Evolutionary conservation across 2,113 vertebrate genomes (phyloP).

Genomic region (Ursus arctos): DNA sequence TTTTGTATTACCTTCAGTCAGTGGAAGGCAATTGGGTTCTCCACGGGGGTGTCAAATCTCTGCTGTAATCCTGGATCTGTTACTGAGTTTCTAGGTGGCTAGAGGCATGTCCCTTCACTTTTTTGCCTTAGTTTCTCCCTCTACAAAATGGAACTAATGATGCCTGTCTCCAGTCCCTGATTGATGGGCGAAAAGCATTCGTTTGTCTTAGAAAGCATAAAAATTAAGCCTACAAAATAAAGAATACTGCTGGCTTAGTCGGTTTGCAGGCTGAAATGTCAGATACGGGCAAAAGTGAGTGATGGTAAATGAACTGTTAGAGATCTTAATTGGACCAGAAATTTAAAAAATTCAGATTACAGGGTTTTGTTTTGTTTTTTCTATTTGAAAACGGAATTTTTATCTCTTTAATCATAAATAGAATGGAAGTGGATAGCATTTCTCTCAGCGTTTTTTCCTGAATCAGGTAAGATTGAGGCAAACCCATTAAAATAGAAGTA

Average conservation of each 20-base stretch:
- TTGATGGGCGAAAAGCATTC: background rate
- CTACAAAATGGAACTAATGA: background rate
- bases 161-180: background rate
- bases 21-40: background rate
- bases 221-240: constrained; percentile 14
- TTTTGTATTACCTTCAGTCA: background rate
- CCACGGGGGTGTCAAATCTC: background rate
- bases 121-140: background rate
- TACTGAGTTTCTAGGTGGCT: background rate
- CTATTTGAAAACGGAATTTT: background rate
- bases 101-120: background rate
- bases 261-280: background rate
- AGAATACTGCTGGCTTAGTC: background rate
- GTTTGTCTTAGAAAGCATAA: background rate
- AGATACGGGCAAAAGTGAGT: background rate
- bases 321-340: background rate
- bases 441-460: background rate
- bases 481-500: background rate
- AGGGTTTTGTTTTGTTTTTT: background rate
- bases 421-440: background rate
- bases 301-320: background rate
- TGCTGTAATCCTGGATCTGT: background rate
- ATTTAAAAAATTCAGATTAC: constrained; percentile 7
- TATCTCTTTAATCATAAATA: background rate
- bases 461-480: background rate